These are phyloP conservation scores for Lamellibrachia satsuma DNA, from an alignment of 2,888 invertebrate species.

Conservation along the genomic window DNA sequence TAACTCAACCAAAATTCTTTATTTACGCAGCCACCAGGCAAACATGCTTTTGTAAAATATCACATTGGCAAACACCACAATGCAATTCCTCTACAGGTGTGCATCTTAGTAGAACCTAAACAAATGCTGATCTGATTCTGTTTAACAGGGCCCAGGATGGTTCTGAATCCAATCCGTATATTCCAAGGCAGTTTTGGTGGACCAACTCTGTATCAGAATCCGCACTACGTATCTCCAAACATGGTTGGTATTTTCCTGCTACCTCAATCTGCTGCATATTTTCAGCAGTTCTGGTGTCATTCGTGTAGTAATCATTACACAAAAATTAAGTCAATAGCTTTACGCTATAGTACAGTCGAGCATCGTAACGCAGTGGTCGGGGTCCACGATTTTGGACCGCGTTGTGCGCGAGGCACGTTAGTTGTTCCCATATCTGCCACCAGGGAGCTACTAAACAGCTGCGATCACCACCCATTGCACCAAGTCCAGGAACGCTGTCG, in stretches of 20 bases:
- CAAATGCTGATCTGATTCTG: neutral
- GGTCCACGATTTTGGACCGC: too few species aligned
- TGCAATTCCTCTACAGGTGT: neutral
- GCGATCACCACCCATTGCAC: too few species aligned
- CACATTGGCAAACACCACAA: neutral
- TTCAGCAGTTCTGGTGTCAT: slow-evolving; percentile 25
- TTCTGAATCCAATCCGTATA: slow-evolving; percentile 83
- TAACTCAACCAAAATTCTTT: neutral
- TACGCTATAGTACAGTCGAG: too few species aligned
- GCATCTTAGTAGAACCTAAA: neutral
- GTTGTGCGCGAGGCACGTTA: too few species aligned
- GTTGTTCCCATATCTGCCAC: too few species aligned
- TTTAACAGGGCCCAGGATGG: slow-evolving; percentile 71
- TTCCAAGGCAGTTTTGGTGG: slow-evolving; percentile 96
- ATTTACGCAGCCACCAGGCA: neutral
- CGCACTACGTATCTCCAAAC: slow-evolving; percentile 88
- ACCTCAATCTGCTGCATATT: neutral
- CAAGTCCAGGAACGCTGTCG: too few species aligned
- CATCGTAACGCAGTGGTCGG: too few species aligned
- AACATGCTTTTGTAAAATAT: neutral
- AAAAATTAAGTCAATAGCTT: neutral
- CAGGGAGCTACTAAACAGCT: too few species aligned
- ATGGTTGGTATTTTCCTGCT: slow-evolving; percentile 68
- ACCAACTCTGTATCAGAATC: slow-evolving; percentile 90
- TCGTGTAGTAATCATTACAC: neutral